Percentiles rank a stretch among this genome's conserved stretches.
These are phyloP conservation scores for Entelurus aequoreus DNA, from an alignment of 2,113 vertebrate species.

Conservation along the genomic window DNA sequence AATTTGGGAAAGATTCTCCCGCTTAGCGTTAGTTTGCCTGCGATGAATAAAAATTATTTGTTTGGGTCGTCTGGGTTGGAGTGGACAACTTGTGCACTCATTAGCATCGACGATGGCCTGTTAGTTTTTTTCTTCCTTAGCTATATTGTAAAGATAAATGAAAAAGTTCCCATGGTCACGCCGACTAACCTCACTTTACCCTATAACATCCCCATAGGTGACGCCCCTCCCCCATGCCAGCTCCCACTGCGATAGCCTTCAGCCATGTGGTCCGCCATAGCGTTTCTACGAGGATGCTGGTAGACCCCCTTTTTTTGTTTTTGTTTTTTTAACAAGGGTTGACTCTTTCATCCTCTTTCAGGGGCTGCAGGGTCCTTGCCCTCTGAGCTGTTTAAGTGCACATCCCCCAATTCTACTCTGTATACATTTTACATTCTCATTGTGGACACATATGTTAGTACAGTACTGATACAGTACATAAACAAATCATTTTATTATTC, in stretches of 20 bases:
- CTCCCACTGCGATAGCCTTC: slow-evolving; percentile 77
- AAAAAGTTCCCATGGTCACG: slow-evolving; percentile 5
- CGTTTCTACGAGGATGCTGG: slow-evolving; percentile 66
- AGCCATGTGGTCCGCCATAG: slow-evolving; percentile 67
- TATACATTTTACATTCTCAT: slow-evolving; percentile 34
- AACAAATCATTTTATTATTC: no score
- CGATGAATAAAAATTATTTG: slow-evolving; percentile 31
- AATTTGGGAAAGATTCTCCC: slow-evolving; percentile 11
- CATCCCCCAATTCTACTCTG: slow-evolving; percentile 48
- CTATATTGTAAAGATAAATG: background rate
- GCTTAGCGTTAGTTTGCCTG: slow-evolving; percentile 13
- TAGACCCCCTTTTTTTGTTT: slow-evolving; percentile 74
- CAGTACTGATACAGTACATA: no score
- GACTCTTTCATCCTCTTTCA: slow-evolving; percentile 75
- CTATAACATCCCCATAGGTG: slow-evolving; percentile 62
- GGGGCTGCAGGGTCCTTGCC: slow-evolving; percentile 62
- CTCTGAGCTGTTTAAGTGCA: slow-evolving; percentile 67
- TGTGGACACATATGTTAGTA: background rate
- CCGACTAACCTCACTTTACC: slow-evolving; percentile 49
- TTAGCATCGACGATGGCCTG: slow-evolving; percentile 12
- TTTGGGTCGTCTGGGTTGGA: slow-evolving; percentile 32
- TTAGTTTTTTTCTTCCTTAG: no score
- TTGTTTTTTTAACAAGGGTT: slow-evolving; percentile 63
- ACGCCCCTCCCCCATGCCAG: slow-evolving; percentile 58
- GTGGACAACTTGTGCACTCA: slow-evolving; percentile 25